These are phyloP conservation scores for Elgonia sp. DNA, from an alignment of 2,888 invertebrate genomes.

Conservation along the genomic window DNA sequence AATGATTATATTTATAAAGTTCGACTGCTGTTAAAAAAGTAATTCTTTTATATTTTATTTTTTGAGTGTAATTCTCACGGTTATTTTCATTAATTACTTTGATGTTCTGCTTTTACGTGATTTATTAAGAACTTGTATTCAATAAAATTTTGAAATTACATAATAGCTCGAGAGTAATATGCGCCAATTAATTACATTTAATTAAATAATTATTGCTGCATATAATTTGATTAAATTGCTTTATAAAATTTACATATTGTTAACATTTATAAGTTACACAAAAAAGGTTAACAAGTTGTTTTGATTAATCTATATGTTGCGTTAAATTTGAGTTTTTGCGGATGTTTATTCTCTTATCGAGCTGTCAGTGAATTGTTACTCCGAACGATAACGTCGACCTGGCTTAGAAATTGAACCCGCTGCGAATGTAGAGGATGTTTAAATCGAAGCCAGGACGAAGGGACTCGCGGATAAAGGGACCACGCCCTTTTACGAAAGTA, in stretches of 20 bases:
- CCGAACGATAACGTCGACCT: constrained; percentile 59
- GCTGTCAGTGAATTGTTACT: constrained; percentile 60
- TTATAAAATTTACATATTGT: background rate
- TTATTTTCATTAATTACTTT: no score
- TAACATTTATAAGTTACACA: background rate
- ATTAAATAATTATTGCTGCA: no score
- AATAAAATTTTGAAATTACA: no score
- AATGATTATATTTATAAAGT: no score
- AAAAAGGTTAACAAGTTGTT: constrained; percentile 1
- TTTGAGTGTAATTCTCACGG: no score
- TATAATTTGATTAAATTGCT: no score
- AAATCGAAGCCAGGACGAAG: constrained; percentile 62
- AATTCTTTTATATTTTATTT: no score
- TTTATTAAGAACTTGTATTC: no score
- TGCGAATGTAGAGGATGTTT: constrained; percentile 55
- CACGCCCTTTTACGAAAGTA: constrained; percentile 68
- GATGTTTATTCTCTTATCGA: constrained; percentile 60
- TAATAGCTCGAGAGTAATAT: no score
- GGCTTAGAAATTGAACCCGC: constrained; percentile 64
- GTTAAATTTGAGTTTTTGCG: constrained; percentile 28
- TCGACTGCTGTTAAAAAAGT: no score
- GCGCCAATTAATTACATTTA: no score
- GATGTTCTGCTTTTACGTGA: no score
- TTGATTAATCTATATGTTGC: constrained; percentile 47
- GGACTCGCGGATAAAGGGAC: constrained; percentile 56